These are phyloP conservation scores for Odontophorus gujanensis DNA, from an alignment of 2,113 vertebrate species.

Conservation along the genomic window DNA sequence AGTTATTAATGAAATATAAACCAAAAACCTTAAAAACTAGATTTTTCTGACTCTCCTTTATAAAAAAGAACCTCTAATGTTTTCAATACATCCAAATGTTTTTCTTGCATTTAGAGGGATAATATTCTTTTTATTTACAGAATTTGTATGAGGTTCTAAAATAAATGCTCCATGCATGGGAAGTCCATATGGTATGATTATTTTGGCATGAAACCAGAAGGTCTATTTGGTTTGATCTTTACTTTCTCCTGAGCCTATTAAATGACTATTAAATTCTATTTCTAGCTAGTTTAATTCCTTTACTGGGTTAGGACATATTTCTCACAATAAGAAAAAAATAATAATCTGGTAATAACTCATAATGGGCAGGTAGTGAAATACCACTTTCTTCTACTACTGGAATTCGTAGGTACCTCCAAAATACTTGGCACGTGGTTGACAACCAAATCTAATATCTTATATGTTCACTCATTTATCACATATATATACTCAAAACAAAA, in stretches of 20 bases:
- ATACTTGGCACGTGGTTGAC: not conserved
- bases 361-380: not conserved
- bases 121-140: slow-evolving; percentile 3
- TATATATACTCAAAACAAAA: not conserved
- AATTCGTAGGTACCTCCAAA: not conserved
- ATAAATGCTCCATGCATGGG: not conserved
- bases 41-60: slow-evolving; percentile 15
- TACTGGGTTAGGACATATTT: slow-evolving; percentile 11
- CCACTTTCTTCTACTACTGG: not conserved
- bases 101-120: slow-evolving; percentile 39
- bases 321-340: not conserved
- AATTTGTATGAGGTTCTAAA: slow-evolving; percentile 1
- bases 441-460: not conserved
- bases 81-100: not conserved
- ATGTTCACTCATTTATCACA: not conserved
- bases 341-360: not conserved
- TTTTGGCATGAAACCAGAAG: slow-evolving; percentile 4
- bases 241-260: slow-evolving; percentile 29
- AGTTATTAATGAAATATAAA: slow-evolving; percentile 28
- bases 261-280: slow-evolving; percentile 36
- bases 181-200: not conserved
- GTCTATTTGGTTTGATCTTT: slow-evolving; percentile 30
- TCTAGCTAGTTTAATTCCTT: slow-evolving; percentile 41
- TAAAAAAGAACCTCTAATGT: not conserved
- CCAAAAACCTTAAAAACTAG: not conserved